Base-by-base conservation (phyloP, 2,888 invertebrate species). In the Ornithoptera priamus region DNA sequence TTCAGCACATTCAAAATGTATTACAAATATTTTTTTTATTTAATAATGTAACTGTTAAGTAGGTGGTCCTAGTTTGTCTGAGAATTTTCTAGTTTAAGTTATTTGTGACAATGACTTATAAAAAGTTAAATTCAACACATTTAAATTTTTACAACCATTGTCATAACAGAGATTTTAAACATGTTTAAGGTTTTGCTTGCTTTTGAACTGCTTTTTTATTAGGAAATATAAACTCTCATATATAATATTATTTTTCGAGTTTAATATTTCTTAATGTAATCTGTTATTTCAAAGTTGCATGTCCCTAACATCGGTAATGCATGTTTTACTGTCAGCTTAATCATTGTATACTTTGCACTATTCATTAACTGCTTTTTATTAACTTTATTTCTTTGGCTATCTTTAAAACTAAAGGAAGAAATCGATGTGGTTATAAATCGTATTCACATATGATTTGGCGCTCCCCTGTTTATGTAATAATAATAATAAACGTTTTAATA, bases 371-470 rank as follows among this genome's bases (percentile, higher is more conserved):
- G 89, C 88, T 89, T 88, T 75, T 78, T 75, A 78, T 81, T 81
- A 30, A 57, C 80, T 82, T 80, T 77, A 78, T 77, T 79, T 72
- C 80, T 83, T 82, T 79, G 85, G 86, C 88, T 76, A 77, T 77
- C 82, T 83, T 74, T 83, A 77, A 82, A 76, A 75, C 75, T 80
- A 82, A 30, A 63, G 42, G 89, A 92, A 92, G 91, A 87, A 90
- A 90, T 88, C 87, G 92, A 91, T 92, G 90, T 92, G 85, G 80
- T 82, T 82, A 81, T 82, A 78, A 79, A 72, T 76, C 62, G 76
- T 77, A 82, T 61, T 62, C 24, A 50, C 36, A 42, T 64, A 85
- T 85, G 90, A 90, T 91, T 92, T 92, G 92, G 89, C 92, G 87
- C 92, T 87, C 89, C 88, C 90, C 77, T 85, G 82, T 87, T 87